phyloP scores from a whole-genome alignment of 2,888 invertebrate genomes.

The Xestia rhomboidea region DNA sequence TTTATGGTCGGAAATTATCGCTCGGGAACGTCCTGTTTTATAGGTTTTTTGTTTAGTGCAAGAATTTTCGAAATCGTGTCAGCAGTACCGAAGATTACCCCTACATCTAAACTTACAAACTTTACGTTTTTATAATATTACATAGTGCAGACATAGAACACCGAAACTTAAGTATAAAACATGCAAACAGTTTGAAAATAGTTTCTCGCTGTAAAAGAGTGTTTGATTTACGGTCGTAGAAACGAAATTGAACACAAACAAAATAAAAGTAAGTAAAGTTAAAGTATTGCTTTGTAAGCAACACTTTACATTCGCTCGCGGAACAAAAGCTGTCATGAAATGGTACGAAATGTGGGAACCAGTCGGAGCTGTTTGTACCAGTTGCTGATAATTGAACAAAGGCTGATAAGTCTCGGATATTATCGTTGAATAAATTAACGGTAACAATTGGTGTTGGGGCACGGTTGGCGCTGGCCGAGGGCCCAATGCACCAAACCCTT shows the following conservation, averaged over 20 bases:
- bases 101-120: neutral
- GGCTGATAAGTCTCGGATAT: conserved; percentile 68
- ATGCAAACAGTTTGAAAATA: conserved; percentile 37
- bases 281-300: conserved; percentile 45
- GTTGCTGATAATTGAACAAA: conserved; percentile 75
- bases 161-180: conserved; percentile 6
- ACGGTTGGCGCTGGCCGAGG: conserved; percentile 76
- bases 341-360: conserved; percentile 55
- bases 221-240: conserved; percentile 17
- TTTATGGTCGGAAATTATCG: neutral
- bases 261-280: conserved; percentile 40
- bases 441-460: conserved; percentile 83
- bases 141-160: neutral
- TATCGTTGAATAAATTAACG: conserved; percentile 80
- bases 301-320: conserved; percentile 45
- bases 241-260: conserved; percentile 24
- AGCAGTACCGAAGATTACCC: neutral
- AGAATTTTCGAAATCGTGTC: neutral
- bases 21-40: neutral
- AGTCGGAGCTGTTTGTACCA: conserved; percentile 79
- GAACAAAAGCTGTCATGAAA: conserved; percentile 45
- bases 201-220: conserved; percentile 18
- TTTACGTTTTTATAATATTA: neutral
- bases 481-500: conserved; percentile 77
- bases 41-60: neutral